A percentile compares a stretch with the other conserved stretches of the same genome.
These are phyloP conservation scores for Zelleria hepariella DNA, from an alignment of 2,888 invertebrate species.

Conservation along the genomic window DNA sequence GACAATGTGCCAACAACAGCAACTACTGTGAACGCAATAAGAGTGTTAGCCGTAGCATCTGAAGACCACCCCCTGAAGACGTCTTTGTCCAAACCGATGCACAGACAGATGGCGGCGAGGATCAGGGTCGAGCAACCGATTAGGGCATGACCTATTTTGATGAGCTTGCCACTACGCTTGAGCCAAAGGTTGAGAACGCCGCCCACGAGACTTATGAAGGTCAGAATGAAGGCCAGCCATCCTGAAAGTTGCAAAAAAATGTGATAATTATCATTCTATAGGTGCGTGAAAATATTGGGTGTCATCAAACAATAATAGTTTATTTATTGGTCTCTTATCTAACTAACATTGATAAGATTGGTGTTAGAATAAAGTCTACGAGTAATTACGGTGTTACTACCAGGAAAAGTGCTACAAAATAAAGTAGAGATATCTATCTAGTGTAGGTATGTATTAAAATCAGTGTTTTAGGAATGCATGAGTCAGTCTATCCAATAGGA, in stretches of 20 bases:
- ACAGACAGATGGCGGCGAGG: slow-evolving; percentile 4
- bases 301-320: too few species aligned
- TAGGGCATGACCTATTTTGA: slow-evolving; percentile 6
- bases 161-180: background rate
- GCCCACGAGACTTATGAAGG: slow-evolving; percentile 4
- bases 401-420: background rate
- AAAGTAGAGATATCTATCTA: background rate
- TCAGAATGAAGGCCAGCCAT: slow-evolving; percentile 6
- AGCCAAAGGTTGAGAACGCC: slow-evolving; percentile 8
- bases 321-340: too few species aligned
- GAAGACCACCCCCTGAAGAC: slow-evolving; percentile 1
- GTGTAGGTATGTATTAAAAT: background rate
- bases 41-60: background rate
- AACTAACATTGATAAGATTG: background rate
- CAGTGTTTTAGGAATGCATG: background rate
- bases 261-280: too few species aligned
- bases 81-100: slow-evolving; percentile 6
- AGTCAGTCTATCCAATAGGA: background rate
- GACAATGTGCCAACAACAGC: slow-evolving; percentile 1
- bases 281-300: too few species aligned
- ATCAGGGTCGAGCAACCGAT: slow-evolving; percentile 3
- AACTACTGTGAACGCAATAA: slow-evolving; percentile 5
- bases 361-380: background rate
- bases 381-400: background rate
- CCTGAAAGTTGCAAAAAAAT: slow-evolving; percentile 7